These are phyloP conservation scores for Ceratina japonica DNA, from an alignment of 1,140 invertebrate genomes.

Conservation along the genomic window DNA sequence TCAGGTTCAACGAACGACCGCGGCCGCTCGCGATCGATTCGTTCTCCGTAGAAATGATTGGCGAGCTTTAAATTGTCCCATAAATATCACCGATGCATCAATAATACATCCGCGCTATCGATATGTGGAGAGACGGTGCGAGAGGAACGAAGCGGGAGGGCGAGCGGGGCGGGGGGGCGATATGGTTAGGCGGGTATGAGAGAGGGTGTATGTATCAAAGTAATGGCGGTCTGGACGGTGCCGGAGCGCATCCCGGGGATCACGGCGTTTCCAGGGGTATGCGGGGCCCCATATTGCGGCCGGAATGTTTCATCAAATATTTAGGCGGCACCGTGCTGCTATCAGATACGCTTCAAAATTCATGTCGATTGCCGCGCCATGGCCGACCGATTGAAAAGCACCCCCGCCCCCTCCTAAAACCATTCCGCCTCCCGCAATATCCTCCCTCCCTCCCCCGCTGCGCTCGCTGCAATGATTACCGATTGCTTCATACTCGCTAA, in stretches of 20 bases:
- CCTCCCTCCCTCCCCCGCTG: too few relatives aligned
- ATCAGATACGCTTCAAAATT: slow-evolving; percentile 77
- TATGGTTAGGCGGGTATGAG: too few relatives aligned
- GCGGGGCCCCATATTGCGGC: slow-evolving; percentile 75
- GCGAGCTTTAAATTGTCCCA: slow-evolving; percentile 68
- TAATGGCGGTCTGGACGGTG: slow-evolving; percentile 68
- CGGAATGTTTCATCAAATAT: slow-evolving; percentile 79
- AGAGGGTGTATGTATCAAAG: slow-evolving; percentile 74
- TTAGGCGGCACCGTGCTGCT: slow-evolving; percentile 75
- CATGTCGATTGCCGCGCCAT: slow-evolving; percentile 72
- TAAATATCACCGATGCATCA: slow-evolving; percentile 73
- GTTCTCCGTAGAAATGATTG: slow-evolving; percentile 66
- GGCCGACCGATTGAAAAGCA: slow-evolving; percentile 74
- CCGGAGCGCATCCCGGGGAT: slow-evolving; percentile 33
- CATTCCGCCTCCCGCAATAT: too few relatives aligned
- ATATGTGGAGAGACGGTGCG: slow-evolving; percentile 70
- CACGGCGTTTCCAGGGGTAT: slow-evolving; percentile 58
- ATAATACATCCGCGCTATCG: slow-evolving; percentile 75
- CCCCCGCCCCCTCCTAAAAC: not conserved
- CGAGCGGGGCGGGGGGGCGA: slow-evolving; percentile 40
- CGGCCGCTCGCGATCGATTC: slow-evolving; percentile 44
- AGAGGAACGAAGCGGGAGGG: too few relatives aligned
- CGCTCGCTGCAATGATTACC: not conserved
- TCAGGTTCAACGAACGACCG: slow-evolving; percentile 46
- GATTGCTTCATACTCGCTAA: not conserved